Conservation (phyloP, 1,140 invertebrate species). For the Atta colombica region DNA sequence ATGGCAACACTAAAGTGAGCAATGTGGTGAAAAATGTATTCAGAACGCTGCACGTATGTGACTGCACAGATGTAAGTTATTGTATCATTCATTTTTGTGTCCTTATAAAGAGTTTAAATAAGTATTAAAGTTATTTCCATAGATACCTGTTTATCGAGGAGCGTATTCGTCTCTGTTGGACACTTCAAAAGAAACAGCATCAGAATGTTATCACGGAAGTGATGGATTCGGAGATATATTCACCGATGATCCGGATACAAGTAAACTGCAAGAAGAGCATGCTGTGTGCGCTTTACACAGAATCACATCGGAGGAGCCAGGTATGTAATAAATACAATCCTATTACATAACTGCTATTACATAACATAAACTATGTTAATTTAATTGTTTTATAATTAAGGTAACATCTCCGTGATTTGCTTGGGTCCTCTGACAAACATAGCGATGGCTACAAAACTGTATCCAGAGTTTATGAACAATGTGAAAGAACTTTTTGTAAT, state of each 20-base stretch:
- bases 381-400: conserved; percentile 64
- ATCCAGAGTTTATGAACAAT: conserved; percentile 88
- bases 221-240: conserved; percentile 90
- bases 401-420: conserved; percentile 88
- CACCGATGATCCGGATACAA: conserved; percentile 78
- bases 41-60: conserved; percentile 87
- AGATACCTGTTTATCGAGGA: conserved; percentile 90
- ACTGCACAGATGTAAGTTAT: conserved; percentile 86
- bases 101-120: background rate
- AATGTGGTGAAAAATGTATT: conserved; percentile 89
- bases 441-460: conserved; percentile 90
- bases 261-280: conserved; percentile 82
- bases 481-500: conserved; percentile 91
- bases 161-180: conserved; percentile 86
- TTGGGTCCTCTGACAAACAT: conserved; percentile 93
- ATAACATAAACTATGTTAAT: background rate
- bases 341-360: background rate
- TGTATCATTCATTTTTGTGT: too few relatives aligned
- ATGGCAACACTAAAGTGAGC: conserved; percentile 89
- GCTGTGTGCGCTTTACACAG: conserved; percentile 86
- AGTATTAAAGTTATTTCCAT: conserved; percentile 55
- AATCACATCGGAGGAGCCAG: conserved; percentile 85
- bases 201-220: conserved; percentile 86
- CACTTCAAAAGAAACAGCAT: conserved; percentile 61
- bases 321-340: conserved; percentile 68